A percentile compares a stretch with the other conserved stretches of the same genome.
Evolutionary conservation across 2,113 vertebrate genomes (phyloP).

Genomic region (Coracopsis vasa): DNA sequence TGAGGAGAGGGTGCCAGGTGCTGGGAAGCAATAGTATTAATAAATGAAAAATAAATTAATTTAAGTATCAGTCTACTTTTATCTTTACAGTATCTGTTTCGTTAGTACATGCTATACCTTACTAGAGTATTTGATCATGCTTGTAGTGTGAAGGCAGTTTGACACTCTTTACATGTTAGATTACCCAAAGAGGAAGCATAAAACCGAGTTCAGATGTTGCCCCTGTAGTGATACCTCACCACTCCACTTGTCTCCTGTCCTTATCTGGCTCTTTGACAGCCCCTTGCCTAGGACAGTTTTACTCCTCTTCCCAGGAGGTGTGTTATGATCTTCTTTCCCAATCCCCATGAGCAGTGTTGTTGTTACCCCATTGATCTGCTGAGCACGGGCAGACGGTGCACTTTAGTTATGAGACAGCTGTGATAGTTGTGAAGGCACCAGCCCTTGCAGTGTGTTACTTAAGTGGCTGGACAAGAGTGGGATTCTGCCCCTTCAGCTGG

Average conservation of each 20-base stretch:
- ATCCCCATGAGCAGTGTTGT: neutral
- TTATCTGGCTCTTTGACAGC: neutral
- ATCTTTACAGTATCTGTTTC: neutral
- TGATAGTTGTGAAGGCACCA: neutral
- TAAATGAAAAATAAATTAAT: neutral
- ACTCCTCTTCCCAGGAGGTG: neutral
- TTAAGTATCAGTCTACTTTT: neutral
- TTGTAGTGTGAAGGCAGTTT: neutral
- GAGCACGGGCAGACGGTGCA: fast-evolving
- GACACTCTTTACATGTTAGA: neutral
- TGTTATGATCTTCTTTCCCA: neutral
- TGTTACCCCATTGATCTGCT: fast-evolving
- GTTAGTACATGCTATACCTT: neutral
- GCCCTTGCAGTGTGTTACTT: neutral
- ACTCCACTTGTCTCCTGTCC: neutral
- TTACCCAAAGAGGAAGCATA: neutral
- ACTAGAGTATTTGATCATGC: neutral
- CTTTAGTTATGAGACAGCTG: no score
- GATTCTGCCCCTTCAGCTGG: neutral
- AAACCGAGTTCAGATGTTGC: neutral
- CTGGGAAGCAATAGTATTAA: neutral
- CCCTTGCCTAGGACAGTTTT: neutral
- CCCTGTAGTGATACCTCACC: neutral
- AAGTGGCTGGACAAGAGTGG: neutral
- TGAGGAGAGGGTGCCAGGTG: neutral